Percentiles rank a stretch among this genome's conserved stretches.
Evolutionary conservation across 1,140 invertebrate genomes (phyloP).

Genomic region (Spodoptera frugiperda): DNA sequence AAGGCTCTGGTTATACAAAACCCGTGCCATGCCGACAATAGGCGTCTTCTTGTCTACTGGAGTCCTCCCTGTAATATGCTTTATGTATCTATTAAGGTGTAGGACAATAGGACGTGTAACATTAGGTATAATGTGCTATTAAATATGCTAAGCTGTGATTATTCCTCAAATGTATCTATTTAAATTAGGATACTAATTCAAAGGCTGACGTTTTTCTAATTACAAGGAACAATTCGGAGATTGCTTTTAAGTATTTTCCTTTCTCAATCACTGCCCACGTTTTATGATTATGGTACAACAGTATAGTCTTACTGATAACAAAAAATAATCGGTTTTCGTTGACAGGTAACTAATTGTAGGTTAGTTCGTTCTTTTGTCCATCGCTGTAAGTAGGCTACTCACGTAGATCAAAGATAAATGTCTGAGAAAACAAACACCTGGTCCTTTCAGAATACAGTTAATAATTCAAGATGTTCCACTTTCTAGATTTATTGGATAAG

Average conservation of each 20-base stretch:
- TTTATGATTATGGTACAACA: neutral
- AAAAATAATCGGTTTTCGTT: neutral
- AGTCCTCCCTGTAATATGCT: no score
- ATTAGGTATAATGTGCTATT: no score
- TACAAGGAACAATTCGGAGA: no score
- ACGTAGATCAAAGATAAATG: slow-evolving; percentile 19
- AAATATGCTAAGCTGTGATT: no score
- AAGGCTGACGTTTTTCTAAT: no score
- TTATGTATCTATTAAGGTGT: no score
- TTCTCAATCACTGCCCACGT: neutral
- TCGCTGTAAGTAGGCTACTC: slow-evolving; percentile 17
- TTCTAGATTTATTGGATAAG: slow-evolving; percentile 1
- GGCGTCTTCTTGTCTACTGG: neutral
- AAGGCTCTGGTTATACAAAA: neutral
- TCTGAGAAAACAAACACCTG: slow-evolving; percentile 31
- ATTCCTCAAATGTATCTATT: no score
- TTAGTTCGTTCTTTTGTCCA: slow-evolving; percentile 12
- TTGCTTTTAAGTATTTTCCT: no score
- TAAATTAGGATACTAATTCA: no score
- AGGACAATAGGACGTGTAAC: no score
- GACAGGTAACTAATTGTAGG: slow-evolving; percentile 20
- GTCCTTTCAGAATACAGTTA: slow-evolving; percentile 1
- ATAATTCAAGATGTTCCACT: slow-evolving; percentile 16
- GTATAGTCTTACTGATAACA: neutral
- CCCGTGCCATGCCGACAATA: neutral